A percentile compares a stretch with the other conserved stretches of the same genome.
Conservation (phyloP, 37 sponge, comb jelly and placozoan genomes). For the Chondrosia reniformis region DNA sequence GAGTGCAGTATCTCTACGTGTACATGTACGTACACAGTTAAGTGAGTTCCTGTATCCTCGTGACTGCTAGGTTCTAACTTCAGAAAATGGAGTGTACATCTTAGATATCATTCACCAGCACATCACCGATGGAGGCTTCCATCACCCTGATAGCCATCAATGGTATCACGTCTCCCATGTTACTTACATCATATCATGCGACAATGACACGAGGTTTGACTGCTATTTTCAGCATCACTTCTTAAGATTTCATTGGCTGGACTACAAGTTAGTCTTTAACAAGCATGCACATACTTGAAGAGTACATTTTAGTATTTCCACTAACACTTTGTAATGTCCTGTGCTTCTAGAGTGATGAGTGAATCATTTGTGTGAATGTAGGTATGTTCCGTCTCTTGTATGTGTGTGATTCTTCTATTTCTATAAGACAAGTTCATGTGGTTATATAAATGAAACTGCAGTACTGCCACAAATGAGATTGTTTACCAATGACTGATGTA, state of each 20-base stretch:
- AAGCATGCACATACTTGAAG: neutral
- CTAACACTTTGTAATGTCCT: neutral
- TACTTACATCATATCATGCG: conserved; percentile 32
- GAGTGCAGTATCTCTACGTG: neutral
- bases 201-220: conserved; percentile 17
- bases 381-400: too few relatives aligned
- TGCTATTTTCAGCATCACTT: conserved; percentile 34
- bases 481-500: too few relatives aligned
- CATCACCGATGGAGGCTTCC: conserved; percentile 39
- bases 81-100: conserved; percentile 6
- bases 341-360: neutral
- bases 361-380: conserved; percentile 1
- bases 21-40: neutral
- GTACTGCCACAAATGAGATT: too few relatives aligned
- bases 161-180: conserved; percentile 35
- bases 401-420: too few relatives aligned
- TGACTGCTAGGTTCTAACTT: neutral
- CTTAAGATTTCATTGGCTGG: conserved; percentile 42
- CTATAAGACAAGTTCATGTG: too few relatives aligned
- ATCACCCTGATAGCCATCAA: conserved; percentile 31
- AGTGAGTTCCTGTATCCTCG: neutral
- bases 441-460: too few relatives aligned
- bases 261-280: conserved; percentile 37
- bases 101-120: conserved; percentile 50
- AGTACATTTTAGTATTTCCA: neutral